Base-by-base conservation (phyloP, 2,888 invertebrate genomes). In the Scaptomyza polygonia region DNA sequence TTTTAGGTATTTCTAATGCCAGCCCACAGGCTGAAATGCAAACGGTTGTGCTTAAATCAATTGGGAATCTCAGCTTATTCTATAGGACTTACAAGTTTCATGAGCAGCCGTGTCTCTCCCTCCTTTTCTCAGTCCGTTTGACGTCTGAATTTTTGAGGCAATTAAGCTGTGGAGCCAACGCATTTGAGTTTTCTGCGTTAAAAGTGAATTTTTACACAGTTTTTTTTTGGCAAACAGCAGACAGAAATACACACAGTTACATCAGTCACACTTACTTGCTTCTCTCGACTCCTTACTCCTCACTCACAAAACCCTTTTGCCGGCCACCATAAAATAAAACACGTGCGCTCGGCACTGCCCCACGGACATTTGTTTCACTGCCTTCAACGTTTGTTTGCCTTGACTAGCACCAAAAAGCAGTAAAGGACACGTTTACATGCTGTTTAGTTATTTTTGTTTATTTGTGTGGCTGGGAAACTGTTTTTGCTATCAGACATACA, bases 181-280 rank as follows among this genome's bases (percentile, higher is more conserved):
- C 67, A 65, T 39, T 55, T 39, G 63, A 67, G 64, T 71, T 77
- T 81, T 72, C 72, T 77, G 77, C 51, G 67, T 54, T 66, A 68
- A 77, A 84, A 82, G 85, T 84, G 81, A n/a, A 82, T 79, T 82
- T 72, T 74, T 62, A 67, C 68, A 61, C 68, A 57, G 56, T 79
- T 79, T 78, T 62, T 47, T 39, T 55, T 52, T 32, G 52, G 18
- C 53, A 56, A 61, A 70, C 61, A 58, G 47, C 47, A 43, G 42
- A 34, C 40, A 44, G 21, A 57, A 65, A 45, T 44, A 14, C 39
- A 32, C 29, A 11, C 61, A 53, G 18, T 43, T 40, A 49, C 48
- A 63, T 40, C 42, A 52, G 21, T 14, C 12, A 18, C n/a, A 42
- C 5, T 9, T 29, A 25, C n/a, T 49, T 14, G 8, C 39, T n/a